phyloP scores from a whole-genome alignment of 1,140 invertebrate genomes.

The Bombus superbus region DNA sequence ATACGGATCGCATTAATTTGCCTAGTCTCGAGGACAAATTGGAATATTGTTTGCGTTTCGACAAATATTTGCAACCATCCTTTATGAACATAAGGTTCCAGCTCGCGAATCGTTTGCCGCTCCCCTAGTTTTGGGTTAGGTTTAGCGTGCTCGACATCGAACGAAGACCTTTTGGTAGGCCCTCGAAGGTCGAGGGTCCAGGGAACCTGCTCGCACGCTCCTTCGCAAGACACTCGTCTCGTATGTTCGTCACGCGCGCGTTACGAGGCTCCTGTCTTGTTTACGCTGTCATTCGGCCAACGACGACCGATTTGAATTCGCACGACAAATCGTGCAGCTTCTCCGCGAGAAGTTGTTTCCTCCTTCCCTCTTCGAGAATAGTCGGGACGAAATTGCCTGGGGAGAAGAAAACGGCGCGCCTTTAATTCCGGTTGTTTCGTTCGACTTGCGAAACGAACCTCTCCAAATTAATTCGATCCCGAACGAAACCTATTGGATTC shows the following conservation, averaged over 20 bases:
- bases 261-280: conserved; percentile 62
- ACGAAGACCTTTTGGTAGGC: conserved; percentile 45
- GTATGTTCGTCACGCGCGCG: conserved; percentile 64
- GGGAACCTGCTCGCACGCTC: not conserved
- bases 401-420: not conserved
- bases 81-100: not conserved
- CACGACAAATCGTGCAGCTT: conserved; percentile 42
- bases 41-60: conserved; percentile 9
- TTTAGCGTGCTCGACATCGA: conserved; percentile 39
- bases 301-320: conserved; percentile 65
- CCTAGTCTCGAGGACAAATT: too few relatives aligned
- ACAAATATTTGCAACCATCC: not conserved
- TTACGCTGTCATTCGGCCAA: conserved; percentile 65
- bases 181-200: conserved; percentile 42
- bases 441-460: conserved; percentile 28
- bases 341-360: conserved; percentile 12
- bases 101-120: conserved; percentile 48
- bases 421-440: conserved; percentile 28
- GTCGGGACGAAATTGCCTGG: not conserved
- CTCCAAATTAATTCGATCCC: conserved; percentile 24
- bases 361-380: not conserved
- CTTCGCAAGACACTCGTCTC: conserved; percentile 20
- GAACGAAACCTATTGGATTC: not conserved
- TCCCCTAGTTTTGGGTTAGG: not conserved
- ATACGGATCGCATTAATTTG: not conserved